phyloP scores from a whole-genome alignment of 2,888 invertebrate genomes.

The Tenodera sinensis region DNA sequence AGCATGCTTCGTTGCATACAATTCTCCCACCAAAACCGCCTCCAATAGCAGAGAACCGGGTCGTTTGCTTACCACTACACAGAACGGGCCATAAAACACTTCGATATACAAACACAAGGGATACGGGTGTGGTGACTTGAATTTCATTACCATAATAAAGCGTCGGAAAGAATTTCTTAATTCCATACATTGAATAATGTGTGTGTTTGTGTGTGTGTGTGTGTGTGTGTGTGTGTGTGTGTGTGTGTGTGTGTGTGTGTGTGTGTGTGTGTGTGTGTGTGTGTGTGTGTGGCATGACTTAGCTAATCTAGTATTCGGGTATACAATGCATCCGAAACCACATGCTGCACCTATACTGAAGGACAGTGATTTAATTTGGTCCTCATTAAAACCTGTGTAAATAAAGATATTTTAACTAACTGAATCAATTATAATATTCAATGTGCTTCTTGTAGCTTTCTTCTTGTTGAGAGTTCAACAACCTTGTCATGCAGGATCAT shows the following conservation, averaged over 20 bases:
- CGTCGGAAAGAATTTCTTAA: constrained; percentile 1
- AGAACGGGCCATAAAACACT: neutral
- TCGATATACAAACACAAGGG: neutral
- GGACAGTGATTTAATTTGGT: neutral
- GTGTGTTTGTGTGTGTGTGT: neutral
- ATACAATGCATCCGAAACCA: neutral
- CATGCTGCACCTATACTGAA: neutral
- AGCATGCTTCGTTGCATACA: neutral
- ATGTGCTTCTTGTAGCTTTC: neutral
- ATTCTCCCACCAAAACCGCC: neutral
- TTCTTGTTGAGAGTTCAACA: neutral
- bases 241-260: too few species aligned
- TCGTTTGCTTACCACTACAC: neutral
- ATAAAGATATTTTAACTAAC: neutral
- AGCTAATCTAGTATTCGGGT: neutral
- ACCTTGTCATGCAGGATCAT: too few species aligned
- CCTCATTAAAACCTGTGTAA: neutral
- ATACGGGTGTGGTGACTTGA: constrained; percentile 5
- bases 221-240: neutral
- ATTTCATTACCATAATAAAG: constrained; percentile 7
- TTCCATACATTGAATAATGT: neutral
- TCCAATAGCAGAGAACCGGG: neutral
- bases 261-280: neutral
- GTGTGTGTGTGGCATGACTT: neutral
- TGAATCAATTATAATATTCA: neutral